Base-by-base conservation (phyloP, 2,888 invertebrate species). In the Ophion obscuratus region DNA sequence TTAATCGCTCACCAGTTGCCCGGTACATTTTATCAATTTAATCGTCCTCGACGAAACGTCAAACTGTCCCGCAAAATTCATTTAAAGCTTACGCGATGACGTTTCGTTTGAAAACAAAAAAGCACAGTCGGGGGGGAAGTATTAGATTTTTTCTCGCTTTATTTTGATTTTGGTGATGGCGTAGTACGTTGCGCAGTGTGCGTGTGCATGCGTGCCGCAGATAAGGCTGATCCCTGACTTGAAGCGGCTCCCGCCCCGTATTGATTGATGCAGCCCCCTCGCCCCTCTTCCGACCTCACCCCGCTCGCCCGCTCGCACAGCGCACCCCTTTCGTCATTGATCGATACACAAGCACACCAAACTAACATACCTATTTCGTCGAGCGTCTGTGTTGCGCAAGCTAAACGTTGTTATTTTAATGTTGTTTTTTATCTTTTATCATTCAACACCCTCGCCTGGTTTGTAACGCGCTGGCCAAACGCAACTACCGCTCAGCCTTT, bases 161-260 rank as follows among this genome's bases (percentile, higher is more conserved):
- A 47, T 53, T 80, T 53, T 71, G 14, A n/a, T 61, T 36, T 31
- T 53, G 31, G 3, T 14, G 31, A 9, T 40, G 40, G 36, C 20
- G 36, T 61, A 36, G 20, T 20, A 40, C 9, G 61, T 80, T 47
- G 44, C 44, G 61, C 78, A 77, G 53, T 70, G 83, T 76, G 80
- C 80, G 84, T 83, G 76, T 81, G 86, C 84, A 86, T 88, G 88
- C 85, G 86, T 87, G 83, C 81, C 76, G 80, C 86, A 80, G 88
- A 87, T 88, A 88, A 88, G 87, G 85, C 76, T 83, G 78, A 87
- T 85, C 80, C 87, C 86, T 81, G 74, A 83, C 83, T 81, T 81
- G 79, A 83, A 78, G 81, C 81, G 81, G 80, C 84, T 77, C 85
- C 66, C 77, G 66, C 68, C 36, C 73, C 68, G 80, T 85, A 88